These are phyloP conservation scores for Choristoneura fumiferana DNA, from an alignment of 1,140 invertebrate genomes.

Conservation along the genomic window DNA sequence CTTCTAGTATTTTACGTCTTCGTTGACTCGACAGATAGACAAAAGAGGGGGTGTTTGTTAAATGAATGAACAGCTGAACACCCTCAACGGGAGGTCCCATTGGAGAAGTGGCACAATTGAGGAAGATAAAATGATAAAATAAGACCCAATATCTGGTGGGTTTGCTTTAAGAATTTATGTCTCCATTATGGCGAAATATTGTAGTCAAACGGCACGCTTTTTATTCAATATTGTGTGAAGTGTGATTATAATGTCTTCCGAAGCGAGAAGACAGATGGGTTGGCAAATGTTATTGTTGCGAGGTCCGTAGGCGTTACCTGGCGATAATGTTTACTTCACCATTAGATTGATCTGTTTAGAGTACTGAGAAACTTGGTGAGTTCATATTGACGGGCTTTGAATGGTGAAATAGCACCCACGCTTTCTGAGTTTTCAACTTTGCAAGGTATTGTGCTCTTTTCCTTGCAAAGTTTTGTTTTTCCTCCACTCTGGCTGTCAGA, in stretches of 20 bases:
- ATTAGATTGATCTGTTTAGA: no score
- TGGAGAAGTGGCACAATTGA: slow-evolving; percentile 29
- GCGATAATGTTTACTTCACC: no score
- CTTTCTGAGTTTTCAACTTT: no score
- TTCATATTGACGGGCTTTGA: no score
- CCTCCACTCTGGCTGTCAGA: no score
- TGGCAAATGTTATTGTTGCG: no score
- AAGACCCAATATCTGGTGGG: slow-evolving; percentile 19
- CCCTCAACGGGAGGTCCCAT: slow-evolving; percentile 29
- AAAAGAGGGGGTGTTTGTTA: slow-evolving; percentile 23
- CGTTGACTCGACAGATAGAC: slow-evolving; percentile 18
- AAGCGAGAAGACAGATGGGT: no score
- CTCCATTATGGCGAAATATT: slow-evolving; percentile 4
- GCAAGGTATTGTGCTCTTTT: no score
- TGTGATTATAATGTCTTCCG: background rate
- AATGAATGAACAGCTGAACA: slow-evolving; percentile 39
- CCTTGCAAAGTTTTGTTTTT: no score
- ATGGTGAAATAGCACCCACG: no score
- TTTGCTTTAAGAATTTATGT: slow-evolving; percentile 17
- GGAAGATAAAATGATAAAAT: slow-evolving; percentile 38
- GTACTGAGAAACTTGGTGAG: no score
- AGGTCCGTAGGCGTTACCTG: no score
- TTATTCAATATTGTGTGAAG: slow-evolving; percentile 5
- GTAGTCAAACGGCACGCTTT: background rate
- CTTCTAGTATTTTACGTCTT: background rate